Evolutionary conservation across 2,888 invertebrate genomes (phyloP).

Genomic region (Tethea ocularis): DNA sequence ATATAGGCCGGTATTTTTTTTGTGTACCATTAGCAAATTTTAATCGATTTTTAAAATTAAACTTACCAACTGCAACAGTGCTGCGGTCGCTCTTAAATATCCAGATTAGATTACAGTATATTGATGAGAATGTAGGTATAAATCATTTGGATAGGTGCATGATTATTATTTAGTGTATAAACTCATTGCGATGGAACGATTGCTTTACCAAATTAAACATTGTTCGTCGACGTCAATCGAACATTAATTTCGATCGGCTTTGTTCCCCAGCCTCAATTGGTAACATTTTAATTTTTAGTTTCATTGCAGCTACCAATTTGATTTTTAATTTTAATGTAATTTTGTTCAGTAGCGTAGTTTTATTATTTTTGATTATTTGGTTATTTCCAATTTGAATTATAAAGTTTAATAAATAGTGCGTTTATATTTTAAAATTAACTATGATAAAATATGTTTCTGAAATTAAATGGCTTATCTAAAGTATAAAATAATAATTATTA

Average conservation of each 20-base stretch:
- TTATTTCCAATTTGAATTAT: neutral
- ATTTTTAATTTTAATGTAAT: conserved; percentile 9
- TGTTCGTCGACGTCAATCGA: conserved; percentile 23
- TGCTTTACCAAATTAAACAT: conserved; percentile 28
- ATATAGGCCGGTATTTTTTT: conserved; percentile 9
- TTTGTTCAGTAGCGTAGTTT: neutral
- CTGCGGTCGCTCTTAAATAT: neutral
- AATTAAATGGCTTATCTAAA: neutral
- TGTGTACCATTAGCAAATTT: neutral
- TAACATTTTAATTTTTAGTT: conserved; percentile 4
- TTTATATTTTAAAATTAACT: too few relatives aligned
- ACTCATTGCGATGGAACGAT: conserved; percentile 18
- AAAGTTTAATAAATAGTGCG: too few relatives aligned
- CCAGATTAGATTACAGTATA: neutral
- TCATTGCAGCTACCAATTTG: neutral
- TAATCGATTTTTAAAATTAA: conserved; percentile 6
- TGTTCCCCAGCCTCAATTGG: conserved; percentile 17
- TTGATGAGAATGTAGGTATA: neutral
- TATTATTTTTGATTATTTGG: neutral
- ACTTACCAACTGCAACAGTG: neutral
- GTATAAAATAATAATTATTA: too few relatives aligned
- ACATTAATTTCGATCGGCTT: conserved; percentile 27
- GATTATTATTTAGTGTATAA: conserved; percentile 23
- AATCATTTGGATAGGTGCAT: conserved; percentile 19
- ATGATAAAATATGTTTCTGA: too few relatives aligned